Base-by-base conservation (phyloP, 2,797 vertebrate genomes). In the Delichon dasypus region DNA sequence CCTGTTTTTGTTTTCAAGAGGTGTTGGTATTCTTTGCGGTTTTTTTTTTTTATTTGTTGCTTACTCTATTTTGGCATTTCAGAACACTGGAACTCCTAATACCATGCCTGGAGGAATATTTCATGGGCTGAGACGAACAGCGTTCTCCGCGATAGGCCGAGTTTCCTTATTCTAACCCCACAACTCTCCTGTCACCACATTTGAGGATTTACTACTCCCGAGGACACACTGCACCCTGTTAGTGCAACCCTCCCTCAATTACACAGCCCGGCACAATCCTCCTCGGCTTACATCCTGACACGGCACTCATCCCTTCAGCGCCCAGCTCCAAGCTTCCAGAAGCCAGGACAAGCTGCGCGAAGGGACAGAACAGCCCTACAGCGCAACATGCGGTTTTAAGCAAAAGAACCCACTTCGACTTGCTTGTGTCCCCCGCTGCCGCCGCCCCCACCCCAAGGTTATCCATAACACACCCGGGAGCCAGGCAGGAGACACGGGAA, bases 301-400 rank as follows among this genome's bases (percentile, higher is more conserved):
- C 11, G 26, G 10, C 47, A 50, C 45, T 29, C 10, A 8, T 9
- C 38, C 32, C 54, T 47, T 15, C 15, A 10, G 7, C 14, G 42
- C 48, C 10, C 61, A 58, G 65, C 34, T 48, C 26, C 60, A 16
- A 18, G 27, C 13, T 17, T 30, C 70, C 30, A 32, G 8, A 48
- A 42, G 18, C 6, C 45, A 9, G 0, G 0, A 10, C 0, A 3
- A 48, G 66, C 36, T 36, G 27, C 3, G 3, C 2, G 18, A 26
- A 18, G 26, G 15, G 26, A 40, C n/a, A 26, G 14, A 45, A 40
- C 1, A 7, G 29, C 38, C 45, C 44, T 13, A 38, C 16, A 45
- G 32, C n/a, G 23, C 40, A 30, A 13, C 12, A 20, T 9, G 10
- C 4, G 5, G 14, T n/a, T 76, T 76, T 5, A 76, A 29, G 9